Evolutionary conservation across 2,113 vertebrate genomes (phyloP).

Genomic region (Leucoraja erinaceus): DNA sequence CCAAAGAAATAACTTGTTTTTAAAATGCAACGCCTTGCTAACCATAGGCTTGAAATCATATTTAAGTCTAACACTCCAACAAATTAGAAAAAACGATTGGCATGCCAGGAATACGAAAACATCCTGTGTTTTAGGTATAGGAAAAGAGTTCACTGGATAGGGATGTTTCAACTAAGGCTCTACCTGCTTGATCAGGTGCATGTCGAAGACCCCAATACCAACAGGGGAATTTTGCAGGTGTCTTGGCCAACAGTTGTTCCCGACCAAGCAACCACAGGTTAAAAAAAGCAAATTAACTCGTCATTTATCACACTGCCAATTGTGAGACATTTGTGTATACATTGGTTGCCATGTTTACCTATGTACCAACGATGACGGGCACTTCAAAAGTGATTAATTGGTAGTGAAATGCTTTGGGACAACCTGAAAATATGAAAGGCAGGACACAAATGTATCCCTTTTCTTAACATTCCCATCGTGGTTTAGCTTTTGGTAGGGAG

Average conservation of each 20-base stretch:
- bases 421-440: not conserved
- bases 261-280: not conserved
- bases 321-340: not conserved
- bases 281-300: not conserved
- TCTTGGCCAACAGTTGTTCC: not conserved
- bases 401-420: not conserved
- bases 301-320: not conserved
- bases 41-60: slow-evolving; percentile 26
- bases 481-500: not conserved
- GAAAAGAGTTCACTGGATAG: not conserved
- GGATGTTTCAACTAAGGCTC: not conserved
- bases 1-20: not conserved
- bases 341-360: not conserved
- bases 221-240: not conserved
- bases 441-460: not conserved
- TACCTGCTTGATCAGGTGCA: not conserved
- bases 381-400: not conserved
- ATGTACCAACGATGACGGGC: not conserved
- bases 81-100: not conserved
- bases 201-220: not conserved
- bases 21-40: not conserved
- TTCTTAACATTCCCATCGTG: not conserved
- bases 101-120: not conserved
- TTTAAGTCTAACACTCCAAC: not conserved
- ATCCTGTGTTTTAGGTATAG: not conserved